Conservation (phyloP, 2,888 invertebrate genomes). For the Limnephilus auricula region DNA sequence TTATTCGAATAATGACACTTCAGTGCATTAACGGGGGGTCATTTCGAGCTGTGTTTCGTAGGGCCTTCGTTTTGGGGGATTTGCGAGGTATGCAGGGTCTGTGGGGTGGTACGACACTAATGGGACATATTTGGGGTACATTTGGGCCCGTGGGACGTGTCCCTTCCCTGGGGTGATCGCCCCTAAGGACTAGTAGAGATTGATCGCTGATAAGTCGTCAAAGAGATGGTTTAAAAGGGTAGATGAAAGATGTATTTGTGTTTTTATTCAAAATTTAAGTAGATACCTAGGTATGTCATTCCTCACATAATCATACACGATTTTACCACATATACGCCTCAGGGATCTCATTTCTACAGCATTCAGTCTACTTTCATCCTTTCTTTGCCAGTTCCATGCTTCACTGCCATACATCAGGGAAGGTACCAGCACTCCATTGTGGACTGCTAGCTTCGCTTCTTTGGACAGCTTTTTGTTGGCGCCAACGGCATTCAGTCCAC, state of each 20-base stretch:
- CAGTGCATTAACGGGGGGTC: not conserved
- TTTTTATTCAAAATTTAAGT: not conserved
- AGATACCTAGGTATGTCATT: too few species aligned
- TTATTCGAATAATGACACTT: slow-evolving; percentile 7
- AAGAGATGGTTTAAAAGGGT: not conserved
- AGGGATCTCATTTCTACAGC: too few species aligned
- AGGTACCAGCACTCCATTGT: too few species aligned
- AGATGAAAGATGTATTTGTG: not conserved
- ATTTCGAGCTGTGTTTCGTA: too few species aligned
- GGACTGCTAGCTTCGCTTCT: too few species aligned
- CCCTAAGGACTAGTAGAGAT: slow-evolving; percentile 12
- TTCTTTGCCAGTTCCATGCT: too few species aligned
- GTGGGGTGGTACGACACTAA: not conserved
- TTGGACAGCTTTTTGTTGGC: too few species aligned
- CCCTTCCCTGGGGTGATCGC: not conserved
- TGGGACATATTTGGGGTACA: not conserved
- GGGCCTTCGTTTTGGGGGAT: not conserved
- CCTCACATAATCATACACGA: too few species aligned
- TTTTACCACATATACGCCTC: too few species aligned
- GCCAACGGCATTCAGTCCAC: too few species aligned
- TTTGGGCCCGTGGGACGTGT: not conserved
- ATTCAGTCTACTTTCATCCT: too few species aligned
- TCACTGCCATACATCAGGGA: too few species aligned
- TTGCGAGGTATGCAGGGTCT: not conserved
- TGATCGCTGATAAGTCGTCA: slow-evolving; percentile 30